Evolutionary conservation across 64 coral and sea anemone genomes (phyloP), one percentile per base, ranked within the genome.

Genomic region (Stichodactyla helianthus): DNA sequence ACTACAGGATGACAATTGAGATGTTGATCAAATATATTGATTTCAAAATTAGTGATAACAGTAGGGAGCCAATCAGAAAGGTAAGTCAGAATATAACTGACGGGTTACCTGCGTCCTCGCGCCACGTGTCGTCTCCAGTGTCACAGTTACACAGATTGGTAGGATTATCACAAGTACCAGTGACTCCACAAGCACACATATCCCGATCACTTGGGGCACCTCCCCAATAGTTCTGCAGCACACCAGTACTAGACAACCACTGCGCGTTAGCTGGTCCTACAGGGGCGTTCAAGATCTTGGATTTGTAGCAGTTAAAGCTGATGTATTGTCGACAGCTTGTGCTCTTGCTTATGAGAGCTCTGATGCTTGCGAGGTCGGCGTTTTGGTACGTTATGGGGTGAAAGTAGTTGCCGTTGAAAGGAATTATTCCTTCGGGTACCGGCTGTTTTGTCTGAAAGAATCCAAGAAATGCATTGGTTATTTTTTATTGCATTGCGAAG

Each of bases 131-230:
- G 8, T 96, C 88, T 16, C 84, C 88, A 85, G 86, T 83, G 77
- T 96, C 94, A 82, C 94, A 96, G 53, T 96, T 96, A 59, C 94
- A 96, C 63, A 84, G 91, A 57, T 93, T 96, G 6, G 67, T 67
- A 4, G 77, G 91, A 18, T 96, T 87, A 52, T 61, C 88, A 87
- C 94, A 96, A 20, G 79, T 88, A 10, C 88, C 86, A 23, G 31
- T 84, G 27, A 90, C 79, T 56, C 91, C 94, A 63, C 94, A 96
- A 63, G 91, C 84, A 81, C 94, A 96, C 7, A 89, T 96, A 6
- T 89, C 25, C 14, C 86, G 92, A 5, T 87, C 88, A 15, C 70
- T 5, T 5, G 91, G 88, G 0, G 94, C 94, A 1, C 91, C 94
- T 20, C 94, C 94, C 94, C 94, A 96, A 78, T 90, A 89, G 16